Base-by-base conservation (phyloP, 2,888 invertebrate species). In the Dasypolia templi region DNA sequence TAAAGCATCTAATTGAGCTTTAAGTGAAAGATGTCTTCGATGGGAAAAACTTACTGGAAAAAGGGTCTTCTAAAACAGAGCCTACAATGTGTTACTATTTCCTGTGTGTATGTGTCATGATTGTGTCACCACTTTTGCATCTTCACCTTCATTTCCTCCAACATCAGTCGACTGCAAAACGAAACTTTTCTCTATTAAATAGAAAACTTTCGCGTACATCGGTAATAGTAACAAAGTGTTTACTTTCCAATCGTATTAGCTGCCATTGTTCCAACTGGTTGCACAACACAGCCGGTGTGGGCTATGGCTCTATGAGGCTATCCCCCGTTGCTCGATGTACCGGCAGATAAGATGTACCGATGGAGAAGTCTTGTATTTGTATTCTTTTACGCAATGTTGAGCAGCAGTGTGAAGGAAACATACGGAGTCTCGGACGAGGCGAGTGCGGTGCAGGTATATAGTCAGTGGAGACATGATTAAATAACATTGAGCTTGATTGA, bases 311-410 rank as follows among this genome's bases (percentile, higher is more conserved):
- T 26, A 12, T 1, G 53, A n/a, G n/a, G 78, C 70, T 32, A 4
- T 26, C 67, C 26, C 39, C 62, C 70, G 78, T 42, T 64, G 71
- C 59, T 58, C 56, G 71, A 67, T 69, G 22, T 44, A 22, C 44
- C 35, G 1, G 9, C 73, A 35, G 85, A 82, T 85, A 87, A 71
- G 12, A 26, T 39, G 56, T 17, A 42, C 64, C 12, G 49, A 58
- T 19, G 32, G 32, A 73, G 35, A 74, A 82, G 65, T 68, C 66
- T 72, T 84, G 26, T 78, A 66, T 75, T 84, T 39, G 59, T 39
- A 84, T 82, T 74, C 67, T 78, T 79, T 77, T 75, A 71, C 66
- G 66, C 68, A 79, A 81, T 72, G 59, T 67, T 67, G 46, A 66
- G 55, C 46, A 71, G 55, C 72, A 35, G 46, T 56, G 55, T 39